Evolutionary conservation across 2,797 vertebrate genomes (phyloP), one percentile per base, ranked within the genome.

Genomic region (Rhinatrema bivittatum): DNA sequence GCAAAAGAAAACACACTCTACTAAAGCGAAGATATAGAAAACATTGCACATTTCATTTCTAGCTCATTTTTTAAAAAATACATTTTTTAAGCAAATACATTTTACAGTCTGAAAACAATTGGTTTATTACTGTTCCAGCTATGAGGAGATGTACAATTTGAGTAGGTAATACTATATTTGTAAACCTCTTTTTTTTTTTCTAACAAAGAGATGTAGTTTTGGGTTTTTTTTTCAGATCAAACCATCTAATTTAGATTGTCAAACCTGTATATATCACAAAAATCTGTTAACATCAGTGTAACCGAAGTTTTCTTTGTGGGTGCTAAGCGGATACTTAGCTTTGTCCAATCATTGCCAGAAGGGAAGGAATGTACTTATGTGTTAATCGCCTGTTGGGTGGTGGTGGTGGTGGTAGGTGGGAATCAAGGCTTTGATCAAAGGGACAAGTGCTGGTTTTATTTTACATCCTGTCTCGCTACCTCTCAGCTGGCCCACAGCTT

Each of bases 351-450:
- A 27, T 20, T 13, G 24, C 35, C 47, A 39, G 38, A 53, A 36
- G 56, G 22, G 13, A 30, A 36, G 59, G 44, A 54, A 48, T 7
- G 20, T 53, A 57, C 53, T 62, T 60, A 33, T 11, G 60, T 49
- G 63, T 56, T 73, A 69, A 78, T 79, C 71, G 65, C 80, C 72
- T 72, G 69, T 74, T 71, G 72, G 68, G 68, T 57, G 61, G n/a
- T n/a, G n/a, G n/a, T n/a, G n/a, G n/a, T n/a, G 64, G 59, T 62
- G 50, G 46, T 53, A 46, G 62, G 65, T 67, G 47, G 42, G 41
- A 46, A 65, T 63, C 64, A 64, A 1, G 25, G 50, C 81, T 78
- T 74, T 84, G 79, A 84, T 85, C 81, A 80, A 65, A 70, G 50
- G 50, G 46, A 70, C 59, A 78, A 68, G 54, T 49, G 63, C 70